phyloP scores from a whole-genome alignment of 2,797 vertebrate species.

The Aplochiton taeniatus region DNA sequence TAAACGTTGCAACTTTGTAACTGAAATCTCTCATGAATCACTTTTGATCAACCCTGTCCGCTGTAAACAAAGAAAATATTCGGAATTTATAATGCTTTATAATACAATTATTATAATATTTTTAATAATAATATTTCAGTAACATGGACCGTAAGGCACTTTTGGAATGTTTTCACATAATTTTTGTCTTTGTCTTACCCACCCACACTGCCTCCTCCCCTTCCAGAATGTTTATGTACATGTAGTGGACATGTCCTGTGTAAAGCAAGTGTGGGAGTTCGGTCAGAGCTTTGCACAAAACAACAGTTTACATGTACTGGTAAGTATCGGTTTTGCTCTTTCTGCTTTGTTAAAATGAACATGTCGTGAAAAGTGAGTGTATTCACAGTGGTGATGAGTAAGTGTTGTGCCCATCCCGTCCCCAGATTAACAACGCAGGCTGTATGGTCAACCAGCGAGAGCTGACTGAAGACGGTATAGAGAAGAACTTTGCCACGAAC shows the following conservation, averaged over 20 bases:
- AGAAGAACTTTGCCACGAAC: conserved; percentile 88
- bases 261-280: conserved; percentile 83
- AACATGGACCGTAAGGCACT: too few relatives aligned
- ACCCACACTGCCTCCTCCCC: conserved; percentile 3
- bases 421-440: conserved; percentile 85
- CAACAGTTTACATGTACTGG: conserved; percentile 79
- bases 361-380: not conserved
- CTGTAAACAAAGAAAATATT: too few relatives aligned
- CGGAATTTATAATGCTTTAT: too few relatives aligned
- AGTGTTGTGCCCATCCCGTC: conserved; percentile 12
- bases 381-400: conserved; percentile 6
- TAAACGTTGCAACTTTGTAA: too few relatives aligned
- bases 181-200: not conserved
- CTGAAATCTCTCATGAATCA: too few relatives aligned
- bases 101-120: too few relatives aligned
- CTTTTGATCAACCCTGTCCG: too few relatives aligned
- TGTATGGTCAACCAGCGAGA: conserved; percentile 87
- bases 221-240: conserved; percentile 81
- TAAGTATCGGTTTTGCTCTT: conserved; percentile 44
- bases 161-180: too few relatives aligned
- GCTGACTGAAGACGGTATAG: conserved; percentile 81
- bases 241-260: conserved; percentile 81
- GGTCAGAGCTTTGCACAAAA: conserved; percentile 75
- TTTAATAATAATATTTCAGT: too few relatives aligned
- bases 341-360: not conserved